Percentiles rank a stretch among this genome's conserved stretches.
These are phyloP conservation scores for Kuschelorhynchus macadamiae DNA, from an alignment of 2,888 invertebrate genomes.

Conservation along the genomic window DNA sequence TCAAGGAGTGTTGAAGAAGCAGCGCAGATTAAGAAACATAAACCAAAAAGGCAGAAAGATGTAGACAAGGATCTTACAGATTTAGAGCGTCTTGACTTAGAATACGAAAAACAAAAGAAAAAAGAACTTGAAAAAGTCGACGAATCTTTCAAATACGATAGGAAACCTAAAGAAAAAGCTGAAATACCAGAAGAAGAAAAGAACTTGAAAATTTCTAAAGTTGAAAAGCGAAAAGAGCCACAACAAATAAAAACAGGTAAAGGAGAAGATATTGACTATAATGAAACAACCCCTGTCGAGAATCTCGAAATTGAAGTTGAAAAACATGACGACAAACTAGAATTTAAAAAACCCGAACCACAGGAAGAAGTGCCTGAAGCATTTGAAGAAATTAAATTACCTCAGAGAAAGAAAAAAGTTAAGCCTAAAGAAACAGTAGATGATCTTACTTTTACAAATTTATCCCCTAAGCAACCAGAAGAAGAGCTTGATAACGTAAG, in stretches of 20 bases:
- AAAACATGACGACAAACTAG: conserved; percentile 62
- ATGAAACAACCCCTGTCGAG: conserved; percentile 62
- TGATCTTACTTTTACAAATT: conserved; percentile 56
- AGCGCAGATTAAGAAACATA: conserved; percentile 59
- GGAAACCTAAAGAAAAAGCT: conserved; percentile 59
- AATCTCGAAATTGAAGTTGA: conserved; percentile 65
- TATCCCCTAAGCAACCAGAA: conserved; percentile 58
- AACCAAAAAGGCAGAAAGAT: conserved; percentile 57
- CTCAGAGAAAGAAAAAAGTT: conserved; percentile 63
- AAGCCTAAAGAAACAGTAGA: conserved; percentile 66
- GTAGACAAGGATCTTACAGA: conserved; percentile 70
- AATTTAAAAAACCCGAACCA: conserved; percentile 62
- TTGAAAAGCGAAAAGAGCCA: conserved; percentile 57
- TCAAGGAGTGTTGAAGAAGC: conserved; percentile 70
- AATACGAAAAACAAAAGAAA: conserved; percentile 65
- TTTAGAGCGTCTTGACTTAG: conserved; percentile 68
- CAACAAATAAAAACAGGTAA: conserved; percentile 38
- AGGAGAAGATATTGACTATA: conserved; percentile 63
- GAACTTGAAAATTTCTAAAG: conserved; percentile 61
- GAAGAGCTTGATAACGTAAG: conserved; percentile 50
- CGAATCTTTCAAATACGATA: conserved; percentile 59
- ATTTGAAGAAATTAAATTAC: conserved; percentile 61
- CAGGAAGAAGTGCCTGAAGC: conserved; percentile 64
- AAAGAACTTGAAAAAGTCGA: conserved; percentile 62
- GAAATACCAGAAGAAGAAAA: conserved; percentile 54